These are phyloP conservation scores for Hylomyscus alleni DNA, from an alignment of 2,797 vertebrate genomes.

Conservation along the genomic window DNA sequence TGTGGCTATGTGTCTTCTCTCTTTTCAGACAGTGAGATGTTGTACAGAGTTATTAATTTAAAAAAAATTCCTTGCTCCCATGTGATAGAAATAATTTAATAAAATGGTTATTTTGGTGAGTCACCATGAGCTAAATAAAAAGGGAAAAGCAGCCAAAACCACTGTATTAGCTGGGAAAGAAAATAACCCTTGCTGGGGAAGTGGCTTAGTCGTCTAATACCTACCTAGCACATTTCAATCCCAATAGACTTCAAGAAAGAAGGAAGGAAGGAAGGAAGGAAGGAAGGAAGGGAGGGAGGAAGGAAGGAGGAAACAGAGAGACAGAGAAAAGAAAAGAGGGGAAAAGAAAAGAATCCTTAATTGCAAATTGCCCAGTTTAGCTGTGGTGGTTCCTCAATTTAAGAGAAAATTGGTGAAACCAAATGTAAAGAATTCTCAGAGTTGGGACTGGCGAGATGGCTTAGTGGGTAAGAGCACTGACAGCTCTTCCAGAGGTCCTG, in stretches of 20 bases:
- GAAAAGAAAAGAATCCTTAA: conserved; percentile 43
- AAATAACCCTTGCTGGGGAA: conserved; percentile 45
- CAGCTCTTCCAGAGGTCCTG: no score
- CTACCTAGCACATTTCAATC: not conserved
- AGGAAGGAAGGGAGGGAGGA: no score
- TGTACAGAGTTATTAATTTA: not conserved
- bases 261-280: not conserved
- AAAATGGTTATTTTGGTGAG: conserved; percentile 37
- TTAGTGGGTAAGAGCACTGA: no score
- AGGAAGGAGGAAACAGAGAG: no score
- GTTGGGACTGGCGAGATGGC: no score
- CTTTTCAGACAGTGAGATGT: not conserved
- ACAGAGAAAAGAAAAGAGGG: not conserved
- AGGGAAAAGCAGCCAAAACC: conserved; percentile 37
- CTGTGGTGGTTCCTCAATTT: not conserved
- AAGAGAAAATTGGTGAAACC: conserved; percentile 52
- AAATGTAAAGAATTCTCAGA: conserved; percentile 41
- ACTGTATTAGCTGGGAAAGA: conserved; percentile 56
- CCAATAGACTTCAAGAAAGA: not conserved
- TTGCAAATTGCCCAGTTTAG: conserved; percentile 13
- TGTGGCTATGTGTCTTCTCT: conserved; percentile 27
- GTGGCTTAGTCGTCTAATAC: not conserved
- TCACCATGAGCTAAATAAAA: conserved; percentile 50
- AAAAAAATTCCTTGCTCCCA: not conserved
- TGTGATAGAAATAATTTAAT: conserved; percentile 45